Evolutionary conservation across 2,113 vertebrate genomes (phyloP), one percentile per base, ranked within the genome.

Genomic region (Leucopsar rothschildi): DNA sequence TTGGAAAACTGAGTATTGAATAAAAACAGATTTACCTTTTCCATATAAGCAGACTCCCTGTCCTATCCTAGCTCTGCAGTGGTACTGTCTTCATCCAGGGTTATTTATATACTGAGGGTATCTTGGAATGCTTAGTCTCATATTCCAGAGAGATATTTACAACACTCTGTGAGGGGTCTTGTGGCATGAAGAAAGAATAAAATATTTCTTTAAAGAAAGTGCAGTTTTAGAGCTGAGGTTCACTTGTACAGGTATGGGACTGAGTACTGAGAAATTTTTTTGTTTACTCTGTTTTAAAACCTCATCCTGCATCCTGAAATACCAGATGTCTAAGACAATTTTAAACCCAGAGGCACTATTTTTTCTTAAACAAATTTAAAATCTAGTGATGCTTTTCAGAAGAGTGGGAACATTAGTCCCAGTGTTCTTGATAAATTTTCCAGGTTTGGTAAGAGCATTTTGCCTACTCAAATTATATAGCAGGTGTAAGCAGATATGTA

Each of bases 1-100:
- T 96, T 96, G 93, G 96, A 95, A 97, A 97, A 96, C 96, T 96
- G 92, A 81, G 47, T 96, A 95, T 96, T 97, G 76, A 95, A 97
- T 97, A 96, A 97, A 97, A 95, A 95, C 95, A 95, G 96, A 97
- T 93, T 72, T 92, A 83, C 91, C 79, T 93, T 82, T 95, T 93
- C 82, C 11, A 0, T 86, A 24, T 70, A 64, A 69, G 86, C 90
- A 95, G 91, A 94, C 82, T 96, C 87, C 90, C 85, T 92, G 42
- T 53, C 55, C 68, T 47, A 52, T 72, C 35, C 31, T 39, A 86
- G 25, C 20, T 90, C 40, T 84, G 65, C 42, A 82, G 49, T 59
- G 17, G 31, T 68, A 40, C 45, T 70, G n/a, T 83, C 47, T 84
- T 92, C 37, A 33, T 24, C 20, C 25, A 44, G 29, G 11, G 16